Evolutionary conservation across 2,113 vertebrate species (phyloP).

Genomic region (Ibidorhyncha struthersii): DNA sequence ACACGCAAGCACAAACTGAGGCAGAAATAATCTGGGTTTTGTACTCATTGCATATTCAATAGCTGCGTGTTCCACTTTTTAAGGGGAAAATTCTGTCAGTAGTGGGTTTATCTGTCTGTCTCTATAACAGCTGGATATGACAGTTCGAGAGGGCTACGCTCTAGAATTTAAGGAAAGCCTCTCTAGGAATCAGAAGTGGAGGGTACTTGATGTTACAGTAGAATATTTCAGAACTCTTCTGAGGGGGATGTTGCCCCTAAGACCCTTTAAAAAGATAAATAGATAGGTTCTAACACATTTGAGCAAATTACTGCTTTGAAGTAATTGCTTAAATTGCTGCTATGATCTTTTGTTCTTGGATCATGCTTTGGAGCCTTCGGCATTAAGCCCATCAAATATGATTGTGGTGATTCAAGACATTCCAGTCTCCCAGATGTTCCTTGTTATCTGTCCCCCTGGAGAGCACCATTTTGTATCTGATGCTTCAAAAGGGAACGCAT

Average conservation of each 20-base stretch:
- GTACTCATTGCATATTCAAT: not conserved
- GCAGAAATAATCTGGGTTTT: not conserved
- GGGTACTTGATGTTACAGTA: not conserved
- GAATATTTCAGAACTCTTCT: not conserved
- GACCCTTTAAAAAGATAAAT: not conserved
- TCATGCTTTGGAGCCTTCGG: not conserved
- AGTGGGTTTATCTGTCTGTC: not conserved
- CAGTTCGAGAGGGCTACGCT: not conserved
- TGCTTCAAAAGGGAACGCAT: not conserved
- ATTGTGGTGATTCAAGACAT: not conserved
- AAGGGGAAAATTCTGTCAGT: not conserved
- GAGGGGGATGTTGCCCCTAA: not conserved
- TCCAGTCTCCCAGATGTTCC: not conserved
- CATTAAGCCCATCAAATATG: not conserved
- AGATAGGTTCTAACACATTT: not conserved
- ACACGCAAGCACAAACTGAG: not conserved
- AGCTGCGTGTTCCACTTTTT: not conserved
- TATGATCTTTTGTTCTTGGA: not conserved
- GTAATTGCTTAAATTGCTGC: not conserved
- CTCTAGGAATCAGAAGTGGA: not conserved
- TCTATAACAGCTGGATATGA: not conserved
- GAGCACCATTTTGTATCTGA: not conserved
- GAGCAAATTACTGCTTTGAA: not conserved
- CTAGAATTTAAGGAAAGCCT: not conserved
- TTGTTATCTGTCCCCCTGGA: not conserved